Evolutionary conservation across 2,113 vertebrate genomes (phyloP), one percentile per base, ranked within the genome.

Genomic region (Oreotrochilus melanogaster): DNA sequence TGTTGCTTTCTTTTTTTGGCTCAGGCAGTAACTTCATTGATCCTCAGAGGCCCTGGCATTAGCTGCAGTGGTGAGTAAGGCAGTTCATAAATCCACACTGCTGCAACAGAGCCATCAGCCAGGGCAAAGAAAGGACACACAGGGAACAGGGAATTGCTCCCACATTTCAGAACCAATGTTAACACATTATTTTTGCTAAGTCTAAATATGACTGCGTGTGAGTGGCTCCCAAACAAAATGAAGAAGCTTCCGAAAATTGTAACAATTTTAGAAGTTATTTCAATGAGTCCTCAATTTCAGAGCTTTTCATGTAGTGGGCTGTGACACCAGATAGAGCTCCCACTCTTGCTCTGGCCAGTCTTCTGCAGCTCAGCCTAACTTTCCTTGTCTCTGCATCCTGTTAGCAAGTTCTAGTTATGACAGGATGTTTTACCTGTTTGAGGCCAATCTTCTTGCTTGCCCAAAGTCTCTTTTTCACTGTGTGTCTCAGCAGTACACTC

Each of bases 161-260:
- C 67, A 28, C 15, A 3, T 66, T 74, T 47, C 69, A 67, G 51
- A 89, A 67, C 11, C 51, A 15, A 2, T 18, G 27, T 24, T 62
- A 65, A 42, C 72, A 42, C 14, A 39, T 17, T 56, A 0, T 22
- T 50, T 69, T 67, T 61, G 23, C 6, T 19, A 31, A 42, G 54
- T 37, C 62, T 74, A 70, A 71, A 80, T 9, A 3, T 10, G 37
- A 58, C 39, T 21, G 16, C 9, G 6, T n/a, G 10, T 0, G 0
- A 30, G 4, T n/a, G 43, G 4, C 30, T 93, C 83, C 35, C 42
- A 64, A 65, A 56, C 25, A 39, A 75, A 72, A 62, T 47, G 9
- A 83, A 92, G 86, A 28, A 24, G 11, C 7, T 33, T 80, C 12
- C 13, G 47, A 8, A 8, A 19, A 1, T 58, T 64, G 58, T 54